Evolutionary conservation across 30 jellyfish, hydroid and myxozoan species (phyloP).

Genomic region (Aurelia sp.): DNA sequence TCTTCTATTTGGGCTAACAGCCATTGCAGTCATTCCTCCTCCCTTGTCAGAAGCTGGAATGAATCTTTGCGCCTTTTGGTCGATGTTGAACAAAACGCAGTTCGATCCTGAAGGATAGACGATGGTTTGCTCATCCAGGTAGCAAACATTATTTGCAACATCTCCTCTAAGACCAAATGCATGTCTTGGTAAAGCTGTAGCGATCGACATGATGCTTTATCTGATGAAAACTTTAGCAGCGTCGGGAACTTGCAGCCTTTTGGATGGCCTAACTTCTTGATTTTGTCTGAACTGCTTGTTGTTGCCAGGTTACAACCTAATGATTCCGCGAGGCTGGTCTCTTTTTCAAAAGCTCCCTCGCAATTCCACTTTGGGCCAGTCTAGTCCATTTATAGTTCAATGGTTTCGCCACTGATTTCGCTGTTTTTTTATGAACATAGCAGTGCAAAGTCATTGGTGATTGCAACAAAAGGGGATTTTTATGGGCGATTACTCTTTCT

Average conservation of each 20-base stretch:
- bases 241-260: neutral
- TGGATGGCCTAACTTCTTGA: neutral
- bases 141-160: constrained; percentile 88
- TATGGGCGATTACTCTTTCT: no score
- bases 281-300: constrained; percentile 1
- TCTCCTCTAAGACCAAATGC: constrained; percentile 90
- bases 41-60: constrained; percentile 88
- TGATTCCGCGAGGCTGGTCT: constrained; percentile 33
- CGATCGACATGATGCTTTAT: constrained; percentile 76
- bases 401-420: neutral
- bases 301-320: constrained; percentile 50
- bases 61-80: constrained; percentile 87
- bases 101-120: constrained; percentile 95
- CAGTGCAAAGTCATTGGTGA: no score
- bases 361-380: neutral
- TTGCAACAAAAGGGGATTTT: no score
- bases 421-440: neutral
- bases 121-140: constrained; percentile 93
- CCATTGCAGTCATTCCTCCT: constrained; percentile 92
- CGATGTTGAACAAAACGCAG: constrained; percentile 93
- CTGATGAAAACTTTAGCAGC: neutral
- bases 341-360: constrained; percentile 39
- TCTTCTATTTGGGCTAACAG: constrained; percentile 95
- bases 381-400: no score
- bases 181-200: constrained; percentile 92